Base-by-base conservation (phyloP, 2,113 vertebrate genomes). In the Cepphus grylle region DNA sequence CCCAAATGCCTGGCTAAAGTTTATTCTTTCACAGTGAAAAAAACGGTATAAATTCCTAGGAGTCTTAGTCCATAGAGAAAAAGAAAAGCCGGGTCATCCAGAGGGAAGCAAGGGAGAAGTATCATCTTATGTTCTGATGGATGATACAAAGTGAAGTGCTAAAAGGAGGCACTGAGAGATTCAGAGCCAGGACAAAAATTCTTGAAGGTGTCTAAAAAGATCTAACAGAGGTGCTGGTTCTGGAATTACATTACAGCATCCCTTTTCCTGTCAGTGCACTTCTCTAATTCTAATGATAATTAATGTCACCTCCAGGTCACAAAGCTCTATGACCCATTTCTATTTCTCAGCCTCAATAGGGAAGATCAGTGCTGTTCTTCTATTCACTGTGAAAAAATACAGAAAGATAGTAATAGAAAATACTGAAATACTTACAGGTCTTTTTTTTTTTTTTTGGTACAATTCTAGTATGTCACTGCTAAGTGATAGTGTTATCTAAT, bases 151-250 rank as follows among this genome's bases (percentile, higher is more conserved):
- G n/a, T 69, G 49, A 93, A 89, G 70, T 76, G 89, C 27, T 94
- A 91, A 96, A 93, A 94, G 14, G 17, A 95, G 87, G 20, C 53
- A 88, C 71, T 49, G 76, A 92, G 67, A 90, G 34, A 83, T 72
- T 93, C 74, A 78, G 76, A 70, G 47, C 0, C 14, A 78, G 61
- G 29, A 85, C 7, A 58, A 94, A 91, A 61, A 9, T 42, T 71
- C 29, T 67, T 67, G 77, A 86, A 88, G 16, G n/a, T 67, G n/a
- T 74, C 42, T 78, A 36, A 91, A 95, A 73, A 63, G 15, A 87
- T 59, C 47, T 74, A 63, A 89, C 77, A 67, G 89, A 79, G 65
- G 14, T 79, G 20, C 23, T 86, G 32, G 26, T 43, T 84, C 32
- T 91, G 47, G 43, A 87, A 89, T 84, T 85, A 40, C 43, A 32